Base-by-base conservation (phyloP, 53 echinoderm and acorn worm species). In the Antedon mediterranea region DNA sequence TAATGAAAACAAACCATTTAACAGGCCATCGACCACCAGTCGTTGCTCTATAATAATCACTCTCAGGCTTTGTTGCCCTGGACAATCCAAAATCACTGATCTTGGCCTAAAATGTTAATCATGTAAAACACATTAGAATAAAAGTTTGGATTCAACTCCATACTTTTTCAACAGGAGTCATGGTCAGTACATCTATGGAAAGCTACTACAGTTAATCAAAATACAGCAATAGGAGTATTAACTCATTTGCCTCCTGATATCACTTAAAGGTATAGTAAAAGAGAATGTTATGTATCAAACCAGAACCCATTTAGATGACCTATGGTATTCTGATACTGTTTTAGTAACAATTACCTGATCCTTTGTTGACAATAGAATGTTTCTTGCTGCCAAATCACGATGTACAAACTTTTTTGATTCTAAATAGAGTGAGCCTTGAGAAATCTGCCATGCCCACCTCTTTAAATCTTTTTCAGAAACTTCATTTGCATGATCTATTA, bases 81-180 rank as follows among this genome's bases (percentile, higher is more conserved):
- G 95, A 95, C 43, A 95, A 75, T 23, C 95, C 95, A 89, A 95
- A 95, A 75, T 95, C 95, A 86, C 95, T 95, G 34, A 95, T 95
- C 78, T 95, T 95, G 6, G 87, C 91, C 95, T 94, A 34, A n/a
- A 43, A 79, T 29, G 43, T 32, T 11, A 28, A n/a, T 0, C n/a
- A n/a, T n/a, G n/a, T n/a, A n/a, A n/a, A n/a, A n/a, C n/a, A n/a
- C n/a, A n/a, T n/a, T n/a, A n/a, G n/a, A n/a, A n/a, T n/a, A n/a
- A n/a, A n/a, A n/a, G n/a, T n/a, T n/a, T n/a, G n/a, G n/a, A n/a
- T n/a, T n/a, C n/a, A n/a, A n/a, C n/a, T n/a, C n/a, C n/a, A n/a
- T n/a, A n/a, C n/a, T n/a, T n/a, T n/a, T n/a, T n/a, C n/a, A n/a
- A n/a, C n/a, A n/a, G n/a, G n/a, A n/a, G n/a, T n/a, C n/a, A n/a